Evolutionary conservation across 2,888 invertebrate genomes (phyloP).

Genomic region (Mycalesis mineus): DNA sequence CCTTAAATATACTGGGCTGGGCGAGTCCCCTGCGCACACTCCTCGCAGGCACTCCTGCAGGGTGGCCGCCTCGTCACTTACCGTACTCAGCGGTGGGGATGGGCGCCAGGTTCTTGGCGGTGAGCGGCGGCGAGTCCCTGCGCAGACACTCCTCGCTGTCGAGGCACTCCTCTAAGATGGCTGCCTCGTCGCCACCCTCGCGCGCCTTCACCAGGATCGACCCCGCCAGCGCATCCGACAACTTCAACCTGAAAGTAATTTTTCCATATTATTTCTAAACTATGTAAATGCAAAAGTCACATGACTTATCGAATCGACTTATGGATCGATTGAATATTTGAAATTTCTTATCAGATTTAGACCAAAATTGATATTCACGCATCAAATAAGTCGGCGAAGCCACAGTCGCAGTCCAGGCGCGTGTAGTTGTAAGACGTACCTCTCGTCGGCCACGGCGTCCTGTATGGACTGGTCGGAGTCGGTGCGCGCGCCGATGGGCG

Average conservation of each 20-base stretch:
- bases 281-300: no score
- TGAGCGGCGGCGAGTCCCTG: slow-evolving; percentile 36
- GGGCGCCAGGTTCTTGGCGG: slow-evolving; percentile 42
- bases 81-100: slow-evolving; percentile 49
- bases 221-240: slow-evolving; percentile 44
- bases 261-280: background rate
- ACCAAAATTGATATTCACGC: no score
- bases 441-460: no score
- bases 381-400: no score
- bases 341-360: no score
- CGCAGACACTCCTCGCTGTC: slow-evolving; percentile 33
- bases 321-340: no score
- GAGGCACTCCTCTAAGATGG: slow-evolving; percentile 52
- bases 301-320: no score
- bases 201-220: slow-evolving; percentile 44
- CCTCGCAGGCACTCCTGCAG: background rate
- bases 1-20: no score
- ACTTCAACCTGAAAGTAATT: slow-evolving; percentile 31
- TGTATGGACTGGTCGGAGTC: no score
- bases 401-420: no score
- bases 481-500: no score
- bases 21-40: background rate
- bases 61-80: slow-evolving; percentile 29
- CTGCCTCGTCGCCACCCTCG: slow-evolving; percentile 36
- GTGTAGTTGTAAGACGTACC: no score